Evolutionary conservation across 2,888 invertebrate genomes (phyloP), one percentile per base, ranked within the genome.

Genomic region (Acanthococcus lagerstroemiae): DNA sequence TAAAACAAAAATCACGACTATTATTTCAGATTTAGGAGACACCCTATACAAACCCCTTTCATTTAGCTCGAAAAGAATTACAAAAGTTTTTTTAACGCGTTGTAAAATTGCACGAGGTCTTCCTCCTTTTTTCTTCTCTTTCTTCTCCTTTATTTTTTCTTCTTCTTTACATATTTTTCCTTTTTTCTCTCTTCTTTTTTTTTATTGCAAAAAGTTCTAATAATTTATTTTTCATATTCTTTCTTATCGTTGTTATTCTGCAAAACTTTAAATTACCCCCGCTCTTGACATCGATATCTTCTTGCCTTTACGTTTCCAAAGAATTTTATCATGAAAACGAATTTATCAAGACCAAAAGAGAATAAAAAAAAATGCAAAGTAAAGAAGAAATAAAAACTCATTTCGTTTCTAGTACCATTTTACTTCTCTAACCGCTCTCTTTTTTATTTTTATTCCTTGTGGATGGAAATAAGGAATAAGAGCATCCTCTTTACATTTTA

Each of bases 181-280:
- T 19, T 48, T 48, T 48, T 61, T 61, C 48, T 48, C 50, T 61
- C 26, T 50, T 25, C 25, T 61, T 61, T 50, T 46, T 24, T 61
- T 61, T 61, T 61, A 61, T 61, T 61, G 60, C 60, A 50, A 61
- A 61, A 61, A 61, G 60, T 61, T 61, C 24, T 48, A 45, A 61
- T 61, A 61, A 61, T 61, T 61, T 61, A 61, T 61, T 50, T 61
- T 61, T 61, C 60, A 61, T 61, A 61, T 50, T 61, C 60, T 61
- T 61, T 61, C 60, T 61, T 61, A 61, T 61, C 60, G 48, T 61
- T 50, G 60, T 50, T 61, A 48, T 50, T 50, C 50, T 25, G 30
- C 25, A 30, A 12, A 61, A 61, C 50, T 61, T 61, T 61, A 30
- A 50, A 61, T 50, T 48, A 61, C 37, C 60, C 60, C 50, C 30